Evolutionary conservation across 1,140 invertebrate genomes (phyloP), one percentile per base, ranked within the genome.

Genomic region (Armadillidium nasatum): DNA sequence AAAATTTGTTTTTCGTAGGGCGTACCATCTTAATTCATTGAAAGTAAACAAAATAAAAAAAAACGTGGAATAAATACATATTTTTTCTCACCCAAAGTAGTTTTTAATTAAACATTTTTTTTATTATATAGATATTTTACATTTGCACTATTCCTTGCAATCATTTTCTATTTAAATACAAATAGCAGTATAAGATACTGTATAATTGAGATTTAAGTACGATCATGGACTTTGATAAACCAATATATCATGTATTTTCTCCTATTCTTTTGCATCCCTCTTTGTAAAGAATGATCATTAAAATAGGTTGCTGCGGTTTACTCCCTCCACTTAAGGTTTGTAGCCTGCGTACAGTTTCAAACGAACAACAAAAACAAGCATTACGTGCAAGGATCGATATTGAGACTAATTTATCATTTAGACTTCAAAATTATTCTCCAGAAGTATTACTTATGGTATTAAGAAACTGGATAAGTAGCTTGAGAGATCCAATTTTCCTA

Each of bases 161-260:
- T 33, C 33, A 33, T 33, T 33, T 33, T 33, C 33, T 3, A 33
- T 6, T 33, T 33, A 33, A 33, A 33, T 33, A 3, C 1, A 33
- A 33, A 33, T 33, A 33, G 33, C 33, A 33, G 33, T 33, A 33
- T 33, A n/a, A n/a, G n/a, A n/a, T n/a, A n/a, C n/a, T 33, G 6
- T 33, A 33, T 33, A 33, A 33, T 33, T 33, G 33, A 33, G 6
- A 33, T 33, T 33, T 33, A 1, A 33, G 33, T 33, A 33, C 33
- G 6, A 33, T 33, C 33, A 60, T 60, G 50, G 7, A 60, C 11
- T 60, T 60, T 19, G 50, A 60, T 60, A 60, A 60, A 60, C 50
- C 50, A 60, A 60, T 60, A 15, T 60, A 60, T 7, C 50, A 60
- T 19, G 19, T 60, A 60, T 60, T 60, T 60, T 60, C 50, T 60